Base-by-base conservation (phyloP, 2,797 vertebrate species). In the Capromys pilorides region DNA sequence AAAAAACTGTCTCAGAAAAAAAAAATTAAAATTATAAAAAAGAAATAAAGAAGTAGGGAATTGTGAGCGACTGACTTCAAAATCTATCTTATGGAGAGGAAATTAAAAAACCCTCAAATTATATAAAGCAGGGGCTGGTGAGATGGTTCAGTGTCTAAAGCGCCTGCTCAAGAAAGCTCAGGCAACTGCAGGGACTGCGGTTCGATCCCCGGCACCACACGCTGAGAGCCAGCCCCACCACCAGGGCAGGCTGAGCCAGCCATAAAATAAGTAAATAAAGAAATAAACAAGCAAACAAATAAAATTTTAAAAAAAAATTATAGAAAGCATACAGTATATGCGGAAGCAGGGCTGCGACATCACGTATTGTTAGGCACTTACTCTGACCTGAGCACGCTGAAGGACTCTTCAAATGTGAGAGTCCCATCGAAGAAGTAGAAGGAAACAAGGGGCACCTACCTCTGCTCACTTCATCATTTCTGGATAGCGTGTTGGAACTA, bases 371-470 rank as follows among this genome's bases (percentile, higher is more conserved):
- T 84, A 18, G 49, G 6, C 73, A 80, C 93, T 84, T 87, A 86
- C n/a, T 94, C 67, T 83, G 75, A 66, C 9, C 31, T 89, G 33
- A 89, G 9, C 87, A 9, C 31, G 90, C 67, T 92, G 79, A 82
- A 82, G 69, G 62, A 94, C 26, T 91, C 81, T 88, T 92, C 59
- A 86, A 93, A 31, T 91, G 24, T 67, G 62, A 96, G 85, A 86
- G 4, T 19, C 78, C 8, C 57, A 71, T 5, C 13, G 41, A 41
- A 87, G 90, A 78, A 12, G 49, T 78, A n/a, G n/a, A n/a, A 85
- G 61, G 12, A 89, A 75, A 93, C 22, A 66, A 91, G 0, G 18
- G 90, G 31, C 94, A 36, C 13, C 77, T 67, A 36, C 13, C 77
- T 67, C 8, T 77, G 45, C 10, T 78, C 2, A 31, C 6, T 28